Evolutionary conservation across 2,113 vertebrate genomes (phyloP).

Genomic region (Diadophis punctatus): DNA sequence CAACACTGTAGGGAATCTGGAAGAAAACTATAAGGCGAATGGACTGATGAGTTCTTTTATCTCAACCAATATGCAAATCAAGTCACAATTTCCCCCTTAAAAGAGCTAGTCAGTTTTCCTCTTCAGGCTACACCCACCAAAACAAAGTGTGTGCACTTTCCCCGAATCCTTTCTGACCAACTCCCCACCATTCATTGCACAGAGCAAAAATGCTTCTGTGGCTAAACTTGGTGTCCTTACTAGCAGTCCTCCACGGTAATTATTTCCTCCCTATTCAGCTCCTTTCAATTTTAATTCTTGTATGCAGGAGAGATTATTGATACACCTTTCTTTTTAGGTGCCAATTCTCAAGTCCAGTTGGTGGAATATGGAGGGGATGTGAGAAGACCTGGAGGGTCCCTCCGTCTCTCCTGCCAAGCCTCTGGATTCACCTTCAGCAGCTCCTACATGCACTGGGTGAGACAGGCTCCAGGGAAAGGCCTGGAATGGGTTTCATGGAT

Average conservation of each 20-base stretch:
- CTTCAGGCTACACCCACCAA: too few relatives aligned
- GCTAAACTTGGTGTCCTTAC: neutral
- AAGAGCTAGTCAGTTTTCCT: too few relatives aligned
- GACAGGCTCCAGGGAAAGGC: too few relatives aligned
- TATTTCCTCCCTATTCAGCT: neutral
- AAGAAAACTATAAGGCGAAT: too few relatives aligned
- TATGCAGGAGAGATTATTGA: neutral
- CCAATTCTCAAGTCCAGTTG: neutral
- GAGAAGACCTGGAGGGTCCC: neutral
- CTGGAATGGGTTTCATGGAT: too few relatives aligned
- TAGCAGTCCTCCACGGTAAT: neutral
- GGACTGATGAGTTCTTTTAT: too few relatives aligned
- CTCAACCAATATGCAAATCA: too few relatives aligned
- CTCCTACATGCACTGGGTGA: too few relatives aligned
- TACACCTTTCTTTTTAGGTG: neutral
- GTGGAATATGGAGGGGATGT: neutral
- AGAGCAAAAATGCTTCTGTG: neutral
- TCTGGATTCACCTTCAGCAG: too few relatives aligned
- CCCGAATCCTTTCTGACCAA: neutral
- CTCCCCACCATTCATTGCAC: neutral
- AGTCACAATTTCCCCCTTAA: too few relatives aligned
- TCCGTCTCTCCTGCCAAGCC: neutral
- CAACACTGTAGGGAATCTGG: too few relatives aligned
- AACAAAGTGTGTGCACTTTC: neutral
- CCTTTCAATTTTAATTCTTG: neutral